Percentiles rank a stretch among this genome's conserved stretches.
Evolutionary conservation across 2,888 invertebrate species (phyloP).

Genomic region (Zygogramma bicolorata): DNA sequence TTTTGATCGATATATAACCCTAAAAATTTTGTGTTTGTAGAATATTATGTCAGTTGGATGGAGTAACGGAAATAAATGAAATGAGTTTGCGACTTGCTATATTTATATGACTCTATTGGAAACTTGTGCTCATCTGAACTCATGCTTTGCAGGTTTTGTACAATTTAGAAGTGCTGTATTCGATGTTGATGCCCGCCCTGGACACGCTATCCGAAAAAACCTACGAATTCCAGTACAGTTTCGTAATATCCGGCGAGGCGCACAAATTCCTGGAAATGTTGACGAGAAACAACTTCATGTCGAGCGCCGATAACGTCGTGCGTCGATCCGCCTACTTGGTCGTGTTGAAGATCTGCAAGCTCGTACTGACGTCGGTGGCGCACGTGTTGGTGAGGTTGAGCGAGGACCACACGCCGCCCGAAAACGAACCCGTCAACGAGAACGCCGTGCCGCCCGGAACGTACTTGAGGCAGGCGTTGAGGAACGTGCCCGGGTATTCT

Average conservation of each 20-base stretch:
- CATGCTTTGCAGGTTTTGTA: constrained; percentile 77
- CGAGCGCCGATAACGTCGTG: constrained; percentile 79
- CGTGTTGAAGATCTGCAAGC: constrained; percentile 88
- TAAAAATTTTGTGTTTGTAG: no score
- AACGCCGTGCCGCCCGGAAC: constrained; percentile 66
- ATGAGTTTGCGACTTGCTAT: no score
- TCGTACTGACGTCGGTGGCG: constrained; percentile 88
- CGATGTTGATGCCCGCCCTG: constrained; percentile 89
- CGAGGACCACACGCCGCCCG: constrained; percentile 64
- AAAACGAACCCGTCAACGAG: constrained; percentile 60
- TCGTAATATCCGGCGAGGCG: constrained; percentile 76
- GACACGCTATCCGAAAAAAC: constrained; percentile 83
- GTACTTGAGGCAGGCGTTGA: constrained; percentile 84
- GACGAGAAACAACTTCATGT: constrained; percentile 87
- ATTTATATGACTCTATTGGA: no score
- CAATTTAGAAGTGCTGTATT: constrained; percentile 75
- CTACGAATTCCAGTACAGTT: constrained; percentile 78
- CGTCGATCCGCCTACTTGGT: constrained; percentile 85
- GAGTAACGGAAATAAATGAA: no score
- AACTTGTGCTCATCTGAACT: neutral
- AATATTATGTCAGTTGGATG: no score
- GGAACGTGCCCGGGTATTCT: constrained; percentile 85
- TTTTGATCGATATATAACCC: no score
- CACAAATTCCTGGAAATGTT: constrained; percentile 82
- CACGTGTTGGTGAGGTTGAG: constrained; percentile 76